Conservation (phyloP, 2,797 vertebrate genomes). For the Coregonus suidteri region DNA sequence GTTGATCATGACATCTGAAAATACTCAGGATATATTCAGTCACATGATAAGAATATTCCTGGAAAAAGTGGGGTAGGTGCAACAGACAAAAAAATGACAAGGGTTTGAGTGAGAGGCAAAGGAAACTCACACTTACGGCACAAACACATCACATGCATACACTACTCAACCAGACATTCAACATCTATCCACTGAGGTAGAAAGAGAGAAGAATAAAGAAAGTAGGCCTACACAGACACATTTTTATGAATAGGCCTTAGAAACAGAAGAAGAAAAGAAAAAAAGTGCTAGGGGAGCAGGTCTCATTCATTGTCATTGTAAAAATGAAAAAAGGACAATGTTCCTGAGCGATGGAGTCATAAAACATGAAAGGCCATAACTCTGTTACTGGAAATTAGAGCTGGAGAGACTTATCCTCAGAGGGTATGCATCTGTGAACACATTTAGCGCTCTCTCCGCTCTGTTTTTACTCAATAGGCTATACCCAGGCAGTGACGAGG, state of each 20-base stretch:
- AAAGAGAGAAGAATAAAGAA: too few relatives aligned
- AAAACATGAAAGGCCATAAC: slow-evolving; percentile 19
- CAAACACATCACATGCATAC: slow-evolving; percentile 24
- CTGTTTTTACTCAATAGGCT: background rate
- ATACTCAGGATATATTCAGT: background rate
- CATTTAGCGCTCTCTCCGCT: background rate
- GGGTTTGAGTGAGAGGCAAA: background rate
- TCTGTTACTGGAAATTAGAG: slow-evolving; percentile 22
- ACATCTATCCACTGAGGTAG: too few relatives aligned
- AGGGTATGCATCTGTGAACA: slow-evolving; percentile 29
- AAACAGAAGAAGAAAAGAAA: too few relatives aligned
- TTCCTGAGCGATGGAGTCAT: slow-evolving; percentile 9
- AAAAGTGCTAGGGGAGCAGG: background rate
- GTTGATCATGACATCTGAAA: too few relatives aligned
- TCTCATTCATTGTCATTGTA: slow-evolving; percentile 16
- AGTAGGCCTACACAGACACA: too few relatives aligned
- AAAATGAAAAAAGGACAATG: slow-evolving; percentile 32
- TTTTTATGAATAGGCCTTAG: too few relatives aligned
- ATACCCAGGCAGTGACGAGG: background rate
- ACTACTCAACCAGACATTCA: background rate
- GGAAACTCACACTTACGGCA: background rate
- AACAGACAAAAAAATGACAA: too few relatives aligned
- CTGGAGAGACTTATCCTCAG: slow-evolving; percentile 14
- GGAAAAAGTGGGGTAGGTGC: too few relatives aligned
- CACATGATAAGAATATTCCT: background rate